Conservation (phyloP, 2,797 vertebrate genomes). For the Acanthis flammea region DNA sequence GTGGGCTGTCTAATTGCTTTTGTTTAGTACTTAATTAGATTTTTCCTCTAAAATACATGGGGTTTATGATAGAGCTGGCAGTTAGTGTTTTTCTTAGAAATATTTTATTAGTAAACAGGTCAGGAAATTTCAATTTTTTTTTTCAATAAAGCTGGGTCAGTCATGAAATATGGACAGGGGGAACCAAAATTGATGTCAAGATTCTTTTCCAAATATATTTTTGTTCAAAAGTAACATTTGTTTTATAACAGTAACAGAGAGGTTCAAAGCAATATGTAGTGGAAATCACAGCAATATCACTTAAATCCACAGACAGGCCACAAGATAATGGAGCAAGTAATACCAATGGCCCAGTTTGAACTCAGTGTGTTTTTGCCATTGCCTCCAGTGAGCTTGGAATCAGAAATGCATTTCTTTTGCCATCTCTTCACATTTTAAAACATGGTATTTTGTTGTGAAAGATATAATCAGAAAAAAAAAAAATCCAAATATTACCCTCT, state of each 20-base stretch:
- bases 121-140: conserved; percentile 32
- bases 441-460: background rate
- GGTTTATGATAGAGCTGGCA: conserved; percentile 32
- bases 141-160: conserved; percentile 44
- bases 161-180: conserved; percentile 31
- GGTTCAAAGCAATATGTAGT: background rate
- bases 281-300: background rate
- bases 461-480: background rate
- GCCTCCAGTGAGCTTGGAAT: background rate
- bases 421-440: background rate
- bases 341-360: background rate
- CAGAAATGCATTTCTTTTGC: background rate
- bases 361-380: background rate
- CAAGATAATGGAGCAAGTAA: background rate
- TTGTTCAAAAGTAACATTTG: background rate
- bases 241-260: background rate
- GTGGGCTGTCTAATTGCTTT: background rate
- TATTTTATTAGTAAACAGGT: conserved; percentile 22
- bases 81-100: conserved; percentile 55
- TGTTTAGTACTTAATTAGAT: conserved; percentile 1
- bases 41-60: conserved; percentile 26
- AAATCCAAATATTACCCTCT: background rate
- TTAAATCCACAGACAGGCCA: background rate
- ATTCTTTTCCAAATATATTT: conserved; percentile 17
- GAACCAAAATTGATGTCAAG: background rate